Base-by-base conservation (phyloP, 2,113 vertebrate genomes). In the Cheirogaleus medius region DNA sequence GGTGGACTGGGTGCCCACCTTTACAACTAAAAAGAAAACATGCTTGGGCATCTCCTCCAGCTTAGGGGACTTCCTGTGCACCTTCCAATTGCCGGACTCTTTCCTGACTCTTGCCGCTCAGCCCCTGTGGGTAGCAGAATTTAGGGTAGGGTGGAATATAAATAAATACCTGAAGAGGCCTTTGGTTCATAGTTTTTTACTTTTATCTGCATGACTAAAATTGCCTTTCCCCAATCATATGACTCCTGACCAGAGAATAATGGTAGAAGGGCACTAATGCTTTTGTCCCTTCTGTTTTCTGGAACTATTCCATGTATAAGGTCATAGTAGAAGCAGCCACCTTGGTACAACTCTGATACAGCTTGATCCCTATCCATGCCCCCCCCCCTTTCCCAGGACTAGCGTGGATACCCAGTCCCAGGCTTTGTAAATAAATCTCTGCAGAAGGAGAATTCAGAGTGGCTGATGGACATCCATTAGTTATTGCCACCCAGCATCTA, bases 201-300 rank as follows among this genome's bases (percentile, higher is more conserved):
- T 93, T 93, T 96, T 84, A 80, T 84, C 47, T 47, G 8, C 14
- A 3, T 49, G 54, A 60, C 86, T 42, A 58, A 92, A 94, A 73
- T 49, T 80, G 74, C 60, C 42, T 88, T 84, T 87, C 80, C 63
- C 76, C 58, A 63, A 2, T 80, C 85, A 78, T 68, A 11, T 9
- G 52, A 54, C 37, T 29, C 76, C 47, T 90, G 63, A 37, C 15
- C 64, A 49, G 81, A 60, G 32, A 86, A 74, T 12, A 42, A 34
- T 29, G 64, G 71, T 34, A 52, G 85, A 88, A 76, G 73, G 71
- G 23, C 47, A 32, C 14, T 84, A 84, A 10, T 5, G 80, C 54
- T 44, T 47, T 44, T 39, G 47, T 73, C 84, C 42, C n/a, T 84
- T n/a, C 58, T 77, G 21, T 47, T 82, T 88, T 86, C 78, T 60